A percentile compares a stretch with the other conserved stretches of the same genome.
Evolutionary conservation across 2,113 vertebrate genomes (phyloP).

Genomic region (Tautogolabrus adspersus): DNA sequence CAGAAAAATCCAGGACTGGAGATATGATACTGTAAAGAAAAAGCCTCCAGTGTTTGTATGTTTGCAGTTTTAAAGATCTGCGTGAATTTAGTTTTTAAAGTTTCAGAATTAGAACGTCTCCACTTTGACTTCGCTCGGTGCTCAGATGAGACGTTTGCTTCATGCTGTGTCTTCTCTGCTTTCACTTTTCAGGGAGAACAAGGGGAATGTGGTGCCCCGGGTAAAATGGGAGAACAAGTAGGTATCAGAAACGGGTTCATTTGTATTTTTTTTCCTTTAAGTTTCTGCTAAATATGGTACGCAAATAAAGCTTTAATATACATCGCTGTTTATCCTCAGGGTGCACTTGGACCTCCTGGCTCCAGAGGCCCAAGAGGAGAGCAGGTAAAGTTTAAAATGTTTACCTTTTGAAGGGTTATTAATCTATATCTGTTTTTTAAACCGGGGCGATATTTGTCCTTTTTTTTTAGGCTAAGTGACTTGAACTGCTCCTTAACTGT

Average conservation of each 20-base stretch:
- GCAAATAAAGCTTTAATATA: background rate
- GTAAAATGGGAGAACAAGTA: slow-evolving; percentile 88
- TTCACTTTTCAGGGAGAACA: slow-evolving; percentile 79
- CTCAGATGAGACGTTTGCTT: no score
- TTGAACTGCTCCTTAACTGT: no score
- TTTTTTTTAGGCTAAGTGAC: no score
- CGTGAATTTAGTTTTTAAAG: no score
- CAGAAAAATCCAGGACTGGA: background rate
- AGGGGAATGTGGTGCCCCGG: slow-evolving; percentile 87
- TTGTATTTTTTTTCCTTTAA: background rate
- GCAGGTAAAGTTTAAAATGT: slow-evolving; percentile 78
- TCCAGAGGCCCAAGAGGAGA: slow-evolving; percentile 82
- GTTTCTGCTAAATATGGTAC: background rate
- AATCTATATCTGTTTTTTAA: no score
- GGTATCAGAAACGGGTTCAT: slow-evolving; percentile 30
- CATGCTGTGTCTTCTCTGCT: background rate
- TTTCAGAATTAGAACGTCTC: background rate
- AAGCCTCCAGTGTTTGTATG: no score
- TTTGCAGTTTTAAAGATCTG: no score
- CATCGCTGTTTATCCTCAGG: slow-evolving; percentile 64
- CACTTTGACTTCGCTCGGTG: background rate
- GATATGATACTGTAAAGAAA: background rate
- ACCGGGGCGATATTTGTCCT: no score
- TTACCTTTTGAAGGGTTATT: no score
- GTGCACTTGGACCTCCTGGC: slow-evolving; percentile 78